A percentile compares a stretch with the other conserved stretches of the same genome.
Evolutionary conservation across 2,888 invertebrate species (phyloP).

Genomic region (Heteromyza rotundicornis): DNA sequence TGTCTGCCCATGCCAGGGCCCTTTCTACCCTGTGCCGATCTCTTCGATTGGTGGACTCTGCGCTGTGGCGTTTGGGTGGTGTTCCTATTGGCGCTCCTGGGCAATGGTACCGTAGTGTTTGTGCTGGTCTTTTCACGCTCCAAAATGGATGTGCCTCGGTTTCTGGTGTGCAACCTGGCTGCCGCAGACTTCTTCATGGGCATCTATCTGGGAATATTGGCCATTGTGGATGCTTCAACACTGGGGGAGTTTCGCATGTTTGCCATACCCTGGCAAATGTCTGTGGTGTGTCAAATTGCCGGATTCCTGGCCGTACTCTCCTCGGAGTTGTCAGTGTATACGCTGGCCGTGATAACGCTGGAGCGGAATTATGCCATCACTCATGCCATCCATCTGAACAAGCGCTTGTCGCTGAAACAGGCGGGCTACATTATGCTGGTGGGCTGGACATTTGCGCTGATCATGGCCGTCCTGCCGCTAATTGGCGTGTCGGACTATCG

Average conservation of each 20-base stretch:
- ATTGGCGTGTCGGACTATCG: conserved; percentile 93
- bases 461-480: conserved; percentile 87
- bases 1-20: conserved; percentile 90
- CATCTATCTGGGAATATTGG: conserved; percentile 89
- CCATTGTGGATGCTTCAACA: conserved; percentile 94
- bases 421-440: conserved; percentile 90
- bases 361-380: conserved; percentile 97
- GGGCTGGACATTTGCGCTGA: conserved; percentile 90
- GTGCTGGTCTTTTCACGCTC: conserved; percentile 89
- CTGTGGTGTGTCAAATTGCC: conserved; percentile 88
- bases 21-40: conserved; percentile 92
- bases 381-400: conserved; percentile 96
- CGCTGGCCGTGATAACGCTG: conserved; percentile 93
- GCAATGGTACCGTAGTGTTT: conserved; percentile 94
- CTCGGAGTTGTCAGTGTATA: conserved; percentile 93
- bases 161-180: conserved; percentile 95
- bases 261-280: conserved; percentile 98
- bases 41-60: conserved; percentile 98
- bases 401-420: conserved; percentile 86
- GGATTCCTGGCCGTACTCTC: conserved; percentile 94
- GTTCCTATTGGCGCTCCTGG: conserved; percentile 91
- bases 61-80: conserved; percentile 98
- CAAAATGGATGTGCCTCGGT: conserved; percentile 95
- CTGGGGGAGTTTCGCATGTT: conserved; percentile 95
- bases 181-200: conserved; percentile 98